These are phyloP conservation scores for Chrosomus eos DNA, from an alignment of 2,797 vertebrate genomes.

Conservation along the genomic window DNA sequence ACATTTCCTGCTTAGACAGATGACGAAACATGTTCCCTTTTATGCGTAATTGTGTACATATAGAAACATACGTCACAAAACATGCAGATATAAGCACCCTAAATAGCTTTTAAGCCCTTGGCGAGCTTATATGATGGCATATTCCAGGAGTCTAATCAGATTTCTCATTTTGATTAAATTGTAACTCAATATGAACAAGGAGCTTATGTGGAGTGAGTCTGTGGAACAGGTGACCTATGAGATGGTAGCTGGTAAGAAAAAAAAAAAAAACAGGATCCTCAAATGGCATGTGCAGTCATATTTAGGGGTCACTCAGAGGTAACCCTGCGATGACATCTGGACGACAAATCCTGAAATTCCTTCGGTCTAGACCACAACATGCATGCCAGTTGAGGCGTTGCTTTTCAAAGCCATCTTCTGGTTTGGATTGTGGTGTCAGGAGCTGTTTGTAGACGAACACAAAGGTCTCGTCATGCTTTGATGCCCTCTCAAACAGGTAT, in stretches of 20 bases:
- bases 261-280: conserved; percentile 11
- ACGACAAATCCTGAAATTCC: conserved; percentile 46
- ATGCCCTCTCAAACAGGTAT: conserved; percentile 55
- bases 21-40: neutral
- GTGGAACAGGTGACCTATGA: conserved; percentile 40
- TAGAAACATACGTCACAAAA: neutral
- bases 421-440: conserved; percentile 29
- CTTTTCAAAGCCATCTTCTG: conserved; percentile 36
- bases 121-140: conserved; percentile 27
- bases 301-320: conserved; percentile 38
- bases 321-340: conserved; percentile 46
- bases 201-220: conserved; percentile 43
- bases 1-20: conserved; percentile 23
- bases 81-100: neutral
- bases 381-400: conserved; percentile 23
- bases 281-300: conserved; percentile 34
- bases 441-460: conserved; percentile 5
- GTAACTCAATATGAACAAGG: conserved; percentile 47
- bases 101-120: conserved; percentile 17
- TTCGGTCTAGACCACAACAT: conserved; percentile 15
- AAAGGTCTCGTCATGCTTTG: conserved; percentile 41
- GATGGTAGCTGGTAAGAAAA: conserved; percentile 2
- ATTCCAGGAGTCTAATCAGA: conserved; percentile 27
- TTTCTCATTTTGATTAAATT: conserved; percentile 50
- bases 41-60: neutral